These are phyloP conservation scores for Caenorhabditis uteleia DNA, from an alignment of 2,888 invertebrate species.

Conservation along the genomic window DNA sequence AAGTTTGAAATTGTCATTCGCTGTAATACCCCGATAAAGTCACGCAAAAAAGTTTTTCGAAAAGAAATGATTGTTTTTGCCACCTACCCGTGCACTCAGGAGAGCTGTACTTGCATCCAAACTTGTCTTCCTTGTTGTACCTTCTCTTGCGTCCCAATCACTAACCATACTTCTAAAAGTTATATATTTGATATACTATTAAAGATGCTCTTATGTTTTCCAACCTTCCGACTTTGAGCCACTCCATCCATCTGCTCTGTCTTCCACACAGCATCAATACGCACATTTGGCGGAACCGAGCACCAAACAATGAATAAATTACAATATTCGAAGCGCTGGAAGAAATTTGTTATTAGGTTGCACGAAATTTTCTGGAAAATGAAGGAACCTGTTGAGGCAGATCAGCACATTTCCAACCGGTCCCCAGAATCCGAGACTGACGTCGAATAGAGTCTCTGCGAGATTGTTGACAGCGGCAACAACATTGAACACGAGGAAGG, in stretches of 20 bases:
- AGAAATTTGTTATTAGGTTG: neutral
- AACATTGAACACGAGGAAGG: conserved; percentile 62
- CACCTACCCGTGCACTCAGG: conserved; percentile 34
- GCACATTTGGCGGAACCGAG: conserved; percentile 63
- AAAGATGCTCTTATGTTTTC: neutral
- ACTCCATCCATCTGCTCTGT: conserved; percentile 49
- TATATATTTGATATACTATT: too few relatives aligned
- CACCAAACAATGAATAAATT: conserved; percentile 67
- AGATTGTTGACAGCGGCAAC: conserved; percentile 58
- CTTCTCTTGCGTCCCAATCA: conserved; percentile 46
- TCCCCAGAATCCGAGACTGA: conserved; percentile 33
- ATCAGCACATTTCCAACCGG: conserved; percentile 63
- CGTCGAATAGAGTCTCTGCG: conserved; percentile 54
- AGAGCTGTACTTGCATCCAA: conserved; percentile 45
- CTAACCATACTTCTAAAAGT: conserved; percentile 41
- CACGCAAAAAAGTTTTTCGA: neutral
- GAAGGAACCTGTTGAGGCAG: conserved; percentile 62
- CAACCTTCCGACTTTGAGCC: conserved; percentile 51
- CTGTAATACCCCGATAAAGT: too few relatives aligned
- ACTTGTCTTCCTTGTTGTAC: conserved; percentile 41
- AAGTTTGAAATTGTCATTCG: conserved; percentile 39
- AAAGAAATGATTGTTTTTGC: conserved; percentile 1
- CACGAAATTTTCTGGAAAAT: neutral
- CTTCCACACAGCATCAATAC: conserved; percentile 58
- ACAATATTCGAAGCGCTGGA: conserved; percentile 67